These are phyloP conservation scores for Alosa sapidissima DNA, from an alignment of 2,797 vertebrate genomes.

Conservation along the genomic window DNA sequence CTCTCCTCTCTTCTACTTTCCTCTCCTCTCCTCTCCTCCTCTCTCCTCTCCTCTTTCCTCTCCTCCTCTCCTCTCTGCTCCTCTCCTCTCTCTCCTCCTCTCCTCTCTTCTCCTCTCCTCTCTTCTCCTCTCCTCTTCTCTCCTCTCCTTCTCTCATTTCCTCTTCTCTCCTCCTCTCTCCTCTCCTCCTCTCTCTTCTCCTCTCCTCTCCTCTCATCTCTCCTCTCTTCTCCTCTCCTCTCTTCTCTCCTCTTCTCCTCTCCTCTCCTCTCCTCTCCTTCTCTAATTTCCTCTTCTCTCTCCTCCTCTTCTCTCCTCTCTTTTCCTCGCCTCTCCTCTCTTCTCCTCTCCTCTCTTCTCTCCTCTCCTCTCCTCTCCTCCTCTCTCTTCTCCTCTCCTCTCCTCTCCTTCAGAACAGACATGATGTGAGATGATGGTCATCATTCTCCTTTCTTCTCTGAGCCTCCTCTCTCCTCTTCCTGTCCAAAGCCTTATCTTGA, in stretches of 20 bases:
- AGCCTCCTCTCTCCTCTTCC: background rate
- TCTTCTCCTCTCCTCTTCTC: background rate
- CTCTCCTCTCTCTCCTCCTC: background rate
- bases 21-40: background rate
- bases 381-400: background rate
- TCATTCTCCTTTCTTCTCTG: background rate
- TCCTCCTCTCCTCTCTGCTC: too few relatives aligned
- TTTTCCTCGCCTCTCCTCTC: background rate
- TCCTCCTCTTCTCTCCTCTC: background rate
- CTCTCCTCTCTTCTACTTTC: background rate
- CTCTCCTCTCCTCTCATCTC: background rate
- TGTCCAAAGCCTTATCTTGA: background rate
- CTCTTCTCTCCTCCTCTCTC: background rate
- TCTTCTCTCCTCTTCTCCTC: background rate
- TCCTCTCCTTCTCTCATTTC: background rate
- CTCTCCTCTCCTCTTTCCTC: background rate
- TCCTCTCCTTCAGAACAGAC: background rate
- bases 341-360: background rate
- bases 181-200: background rate
- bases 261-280: background rate
- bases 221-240: background rate
- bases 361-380: too few relatives aligned
- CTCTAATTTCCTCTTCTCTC: background rate
- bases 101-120: background rate
- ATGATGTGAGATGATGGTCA: too few relatives aligned